Conservation (phyloP, 1,140 invertebrate genomes). For the Popillia japonica region DNA sequence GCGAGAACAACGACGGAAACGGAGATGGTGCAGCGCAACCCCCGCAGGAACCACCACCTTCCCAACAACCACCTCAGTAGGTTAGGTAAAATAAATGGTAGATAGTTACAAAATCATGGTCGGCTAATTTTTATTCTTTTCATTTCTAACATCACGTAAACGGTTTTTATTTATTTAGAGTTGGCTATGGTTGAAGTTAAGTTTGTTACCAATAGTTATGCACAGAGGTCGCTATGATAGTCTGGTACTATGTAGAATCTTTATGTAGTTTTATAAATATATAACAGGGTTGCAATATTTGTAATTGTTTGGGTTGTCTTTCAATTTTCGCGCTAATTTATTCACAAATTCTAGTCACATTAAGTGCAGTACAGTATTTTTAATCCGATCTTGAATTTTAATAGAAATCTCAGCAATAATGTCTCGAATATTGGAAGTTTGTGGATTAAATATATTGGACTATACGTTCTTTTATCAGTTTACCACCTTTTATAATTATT, state of each 20-base stretch:
- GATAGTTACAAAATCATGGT: neutral
- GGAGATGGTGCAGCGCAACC: neutral
- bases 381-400: too few species aligned
- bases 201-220: conserved; percentile 4
- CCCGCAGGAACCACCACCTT: neutral
- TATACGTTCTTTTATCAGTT: too few species aligned
- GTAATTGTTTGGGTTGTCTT: neutral
- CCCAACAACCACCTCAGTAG: conserved; percentile 31
- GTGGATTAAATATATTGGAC: too few species aligned
- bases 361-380: neutral
- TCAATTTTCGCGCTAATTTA: neutral
- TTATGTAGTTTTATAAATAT: neutral
- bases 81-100: neutral
- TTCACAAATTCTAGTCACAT: neutral
- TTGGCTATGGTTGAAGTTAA: neutral
- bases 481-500: too few species aligned
- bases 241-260: neutral
- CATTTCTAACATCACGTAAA: too few species aligned
- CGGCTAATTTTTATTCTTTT: too few species aligned
- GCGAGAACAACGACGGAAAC: conserved; percentile 4
- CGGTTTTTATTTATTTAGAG: too few species aligned
- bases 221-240: conserved; percentile 2
- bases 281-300: neutral
- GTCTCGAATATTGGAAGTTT: too few species aligned
- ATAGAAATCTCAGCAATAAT: too few species aligned